These are phyloP conservation scores for Halictus rubicundus DNA, from an alignment of 1,140 invertebrate species.

Conservation along the genomic window DNA sequence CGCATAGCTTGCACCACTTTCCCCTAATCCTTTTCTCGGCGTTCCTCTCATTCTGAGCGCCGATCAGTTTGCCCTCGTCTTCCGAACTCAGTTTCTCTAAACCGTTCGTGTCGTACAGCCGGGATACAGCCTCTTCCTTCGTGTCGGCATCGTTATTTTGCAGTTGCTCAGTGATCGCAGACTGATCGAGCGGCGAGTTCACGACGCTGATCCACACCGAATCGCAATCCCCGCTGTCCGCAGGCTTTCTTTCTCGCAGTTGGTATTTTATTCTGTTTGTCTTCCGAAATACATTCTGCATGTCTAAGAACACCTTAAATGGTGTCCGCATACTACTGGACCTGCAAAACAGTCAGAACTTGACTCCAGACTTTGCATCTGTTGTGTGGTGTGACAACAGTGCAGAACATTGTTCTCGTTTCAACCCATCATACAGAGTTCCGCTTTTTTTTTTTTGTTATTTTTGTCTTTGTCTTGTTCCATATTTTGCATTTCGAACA, in stretches of 20 bases:
- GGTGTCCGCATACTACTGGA: slow-evolving; percentile 67
- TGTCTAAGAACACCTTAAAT: slow-evolving; percentile 71
- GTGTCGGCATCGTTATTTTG: slow-evolving; percentile 36
- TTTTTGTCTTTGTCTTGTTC: slow-evolving; percentile 14
- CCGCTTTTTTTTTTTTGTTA: slow-evolving; percentile 3
- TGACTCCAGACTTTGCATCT: slow-evolving; percentile 65
- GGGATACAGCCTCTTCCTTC: slow-evolving; percentile 26
- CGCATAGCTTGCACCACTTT: slow-evolving; percentile 1
- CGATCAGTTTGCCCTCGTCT: neutral
- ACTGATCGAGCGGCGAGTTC: slow-evolving; percentile 49
- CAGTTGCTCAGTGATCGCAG: slow-evolving; percentile 30
- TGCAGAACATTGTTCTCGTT: slow-evolving; percentile 23
- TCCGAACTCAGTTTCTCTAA: slow-evolving; percentile 8
- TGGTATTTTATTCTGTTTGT: slow-evolving; percentile 47
- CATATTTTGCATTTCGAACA: slow-evolving; percentile 12
- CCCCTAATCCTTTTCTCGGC: slow-evolving; percentile 8
- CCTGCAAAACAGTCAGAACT: slow-evolving; percentile 77
- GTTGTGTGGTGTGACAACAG: neutral
- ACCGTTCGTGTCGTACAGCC: neutral
- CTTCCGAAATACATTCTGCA: slow-evolving; percentile 69
- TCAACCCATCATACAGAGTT: slow-evolving; percentile 28
- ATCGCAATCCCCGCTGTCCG: slow-evolving; percentile 40
- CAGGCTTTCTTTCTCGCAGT: slow-evolving; percentile 40
- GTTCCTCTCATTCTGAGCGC: neutral
- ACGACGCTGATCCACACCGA: slow-evolving; percentile 58